These are phyloP conservation scores for Sphyrna mokarran DNA, from an alignment of 2,113 vertebrate genomes.

Conservation along the genomic window DNA sequence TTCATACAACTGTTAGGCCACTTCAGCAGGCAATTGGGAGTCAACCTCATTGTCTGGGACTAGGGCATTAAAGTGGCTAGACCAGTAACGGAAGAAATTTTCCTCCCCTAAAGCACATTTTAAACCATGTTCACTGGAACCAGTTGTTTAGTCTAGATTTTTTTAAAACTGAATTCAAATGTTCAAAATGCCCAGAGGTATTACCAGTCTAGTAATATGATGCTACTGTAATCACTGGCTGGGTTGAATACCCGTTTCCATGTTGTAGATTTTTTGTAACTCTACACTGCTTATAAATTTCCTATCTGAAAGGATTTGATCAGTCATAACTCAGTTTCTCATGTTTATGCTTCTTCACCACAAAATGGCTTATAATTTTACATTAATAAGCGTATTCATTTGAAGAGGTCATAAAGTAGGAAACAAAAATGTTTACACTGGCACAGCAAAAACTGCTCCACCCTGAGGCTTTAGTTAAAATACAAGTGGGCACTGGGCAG, in stretches of 20 bases:
- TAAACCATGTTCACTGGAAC: not conserved
- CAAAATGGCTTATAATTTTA: not conserved
- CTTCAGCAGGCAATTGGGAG: not conserved
- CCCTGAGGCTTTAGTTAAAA: not conserved
- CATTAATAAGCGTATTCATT: not conserved
- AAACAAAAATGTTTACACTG: not conserved
- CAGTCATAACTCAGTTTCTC: not conserved
- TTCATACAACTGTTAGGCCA: not conserved
- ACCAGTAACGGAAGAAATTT: not conserved
- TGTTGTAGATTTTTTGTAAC: not conserved
- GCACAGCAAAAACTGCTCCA: not conserved
- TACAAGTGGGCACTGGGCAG: too few relatives aligned
- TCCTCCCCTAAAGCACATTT: not conserved
- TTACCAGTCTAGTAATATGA: not conserved
- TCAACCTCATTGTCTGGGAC: not conserved
- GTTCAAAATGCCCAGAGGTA: not conserved
- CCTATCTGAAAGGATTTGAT: not conserved
- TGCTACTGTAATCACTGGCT: not conserved
- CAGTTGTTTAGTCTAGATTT: not conserved
- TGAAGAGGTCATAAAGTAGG: not conserved
- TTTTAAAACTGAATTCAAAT: not conserved
- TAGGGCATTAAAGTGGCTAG: not conserved
- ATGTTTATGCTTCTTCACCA: not conserved
- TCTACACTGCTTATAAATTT: not conserved
- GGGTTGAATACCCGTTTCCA: not conserved